These are phyloP conservation scores for Agelastica alni DNA, from an alignment of 2,888 invertebrate genomes.

Conservation along the genomic window DNA sequence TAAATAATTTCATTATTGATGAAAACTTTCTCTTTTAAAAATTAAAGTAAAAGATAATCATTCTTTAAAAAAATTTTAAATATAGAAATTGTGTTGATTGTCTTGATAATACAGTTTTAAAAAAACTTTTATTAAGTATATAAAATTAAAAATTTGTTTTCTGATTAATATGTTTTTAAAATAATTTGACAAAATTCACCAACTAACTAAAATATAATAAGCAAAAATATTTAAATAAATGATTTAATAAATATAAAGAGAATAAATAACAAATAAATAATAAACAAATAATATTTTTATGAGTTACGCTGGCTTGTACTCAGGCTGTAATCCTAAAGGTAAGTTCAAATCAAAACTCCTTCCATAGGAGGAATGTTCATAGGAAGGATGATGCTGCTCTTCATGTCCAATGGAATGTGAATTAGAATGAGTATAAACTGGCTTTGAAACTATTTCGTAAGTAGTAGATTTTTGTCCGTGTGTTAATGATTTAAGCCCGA, in stretches of 20 bases:
- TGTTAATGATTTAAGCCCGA: conserved; percentile 74
- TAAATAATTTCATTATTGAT: too few relatives aligned
- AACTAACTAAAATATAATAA: too few relatives aligned
- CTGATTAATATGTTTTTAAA: too few relatives aligned
- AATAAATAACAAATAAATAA: conserved; percentile 31
- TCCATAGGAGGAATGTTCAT: conserved; percentile 61
- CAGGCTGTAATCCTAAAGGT: conserved; percentile 54
- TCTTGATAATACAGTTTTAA: too few relatives aligned
- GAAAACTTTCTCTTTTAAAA: too few relatives aligned
- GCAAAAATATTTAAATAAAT: too few relatives aligned
- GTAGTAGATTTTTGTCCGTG: conserved; percentile 73
- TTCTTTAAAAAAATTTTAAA: too few relatives aligned
- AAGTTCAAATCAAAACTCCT: conserved; percentile 58
- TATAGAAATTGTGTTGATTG: too few relatives aligned
- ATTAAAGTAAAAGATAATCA: too few relatives aligned
- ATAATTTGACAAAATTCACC: too few relatives aligned
- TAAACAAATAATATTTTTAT: conserved; percentile 20
- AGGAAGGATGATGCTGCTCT: conserved; percentile 62
- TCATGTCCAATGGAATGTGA: conserved; percentile 70
- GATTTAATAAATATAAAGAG: conserved; percentile 26
- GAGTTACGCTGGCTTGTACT: conserved; percentile 69
- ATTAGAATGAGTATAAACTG: conserved; percentile 73
- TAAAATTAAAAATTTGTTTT: too few relatives aligned
- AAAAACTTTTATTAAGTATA: too few relatives aligned
- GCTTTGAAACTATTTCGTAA: conserved; percentile 83